phyloP scores from a whole-genome alignment of 2,888 invertebrate species.

The Lathronympha strigana region DNA sequence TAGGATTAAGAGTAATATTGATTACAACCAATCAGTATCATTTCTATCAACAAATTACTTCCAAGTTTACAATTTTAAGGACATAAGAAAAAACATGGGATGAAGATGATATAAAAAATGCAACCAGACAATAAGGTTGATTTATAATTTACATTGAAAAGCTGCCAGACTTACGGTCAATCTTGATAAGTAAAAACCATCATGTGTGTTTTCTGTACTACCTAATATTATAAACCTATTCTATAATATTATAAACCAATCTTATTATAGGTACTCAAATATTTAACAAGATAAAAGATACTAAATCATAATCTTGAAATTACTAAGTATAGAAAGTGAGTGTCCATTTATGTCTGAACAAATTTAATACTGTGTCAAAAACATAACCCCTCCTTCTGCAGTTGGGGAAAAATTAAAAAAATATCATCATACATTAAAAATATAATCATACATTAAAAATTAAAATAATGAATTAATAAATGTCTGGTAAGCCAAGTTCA shows the following conservation, averaged over 20 bases:
- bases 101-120: background rate
- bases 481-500: conserved; percentile 64
- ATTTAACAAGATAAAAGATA: background rate
- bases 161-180: background rate
- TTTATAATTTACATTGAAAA: conserved; percentile 7
- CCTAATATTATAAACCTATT: background rate
- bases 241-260: conserved; percentile 8
- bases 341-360: background rate
- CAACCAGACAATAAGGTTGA: conserved; percentile 3
- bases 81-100: background rate
- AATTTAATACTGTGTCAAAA: conserved; percentile 29
- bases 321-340: conserved; percentile 11
- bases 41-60: conserved; percentile 18
- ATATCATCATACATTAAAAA: conserved; percentile 10
- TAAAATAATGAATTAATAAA: conserved; percentile 54
- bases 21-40: background rate
- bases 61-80: conserved; percentile 10
- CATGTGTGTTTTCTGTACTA: no score
- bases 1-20: background rate
- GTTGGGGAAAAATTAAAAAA: no score
- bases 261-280: conserved; percentile 2
- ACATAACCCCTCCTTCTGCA: no score
- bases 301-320: conserved; percentile 25
- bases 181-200: background rate
- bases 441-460: conserved; percentile 9